Conservation (phyloP, 2,888 invertebrate species). For the Pammene fasciana region DNA sequence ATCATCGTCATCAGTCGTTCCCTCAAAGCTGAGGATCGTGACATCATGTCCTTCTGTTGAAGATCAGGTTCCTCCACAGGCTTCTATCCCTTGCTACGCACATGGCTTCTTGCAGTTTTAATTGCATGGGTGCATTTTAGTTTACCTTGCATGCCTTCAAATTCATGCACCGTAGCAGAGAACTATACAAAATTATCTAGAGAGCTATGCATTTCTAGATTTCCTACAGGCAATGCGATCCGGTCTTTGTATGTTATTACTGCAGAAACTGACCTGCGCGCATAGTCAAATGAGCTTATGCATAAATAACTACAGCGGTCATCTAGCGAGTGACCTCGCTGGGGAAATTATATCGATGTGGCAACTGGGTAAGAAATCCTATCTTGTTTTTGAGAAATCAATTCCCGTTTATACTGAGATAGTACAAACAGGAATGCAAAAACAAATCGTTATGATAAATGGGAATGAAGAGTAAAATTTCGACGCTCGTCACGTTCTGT, state of each 20-base stretch:
- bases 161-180: conserved; percentile 1
- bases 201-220: conserved; percentile 10
- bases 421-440: too few relatives aligned
- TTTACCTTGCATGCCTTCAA: background rate
- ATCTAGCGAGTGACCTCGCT: conserved; percentile 22
- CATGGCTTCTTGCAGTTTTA: too few relatives aligned
- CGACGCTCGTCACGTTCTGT: background rate
- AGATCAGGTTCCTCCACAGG: too few relatives aligned
- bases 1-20: too few relatives aligned
- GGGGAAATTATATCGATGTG: conserved; percentile 14
- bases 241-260: conserved; percentile 4
- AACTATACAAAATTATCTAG: conserved; percentile 5
- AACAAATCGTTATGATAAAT: background rate
- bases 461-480: conserved; percentile 5
- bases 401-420: background rate
- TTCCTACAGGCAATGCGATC: conserved; percentile 4
- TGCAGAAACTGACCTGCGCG: conserved; percentile 20
- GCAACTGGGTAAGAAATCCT: background rate
- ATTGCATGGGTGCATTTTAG: too few relatives aligned
- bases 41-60: too few relatives aligned
- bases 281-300: conserved; percentile 15
- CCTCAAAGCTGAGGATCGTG: too few relatives aligned
- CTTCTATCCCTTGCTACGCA: too few relatives aligned
- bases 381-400: background rate
- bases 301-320: conserved; percentile 21